Evolutionary conservation across 2,797 vertebrate species (phyloP).

Genomic region (Enteromius thamalakanensis): DNA sequence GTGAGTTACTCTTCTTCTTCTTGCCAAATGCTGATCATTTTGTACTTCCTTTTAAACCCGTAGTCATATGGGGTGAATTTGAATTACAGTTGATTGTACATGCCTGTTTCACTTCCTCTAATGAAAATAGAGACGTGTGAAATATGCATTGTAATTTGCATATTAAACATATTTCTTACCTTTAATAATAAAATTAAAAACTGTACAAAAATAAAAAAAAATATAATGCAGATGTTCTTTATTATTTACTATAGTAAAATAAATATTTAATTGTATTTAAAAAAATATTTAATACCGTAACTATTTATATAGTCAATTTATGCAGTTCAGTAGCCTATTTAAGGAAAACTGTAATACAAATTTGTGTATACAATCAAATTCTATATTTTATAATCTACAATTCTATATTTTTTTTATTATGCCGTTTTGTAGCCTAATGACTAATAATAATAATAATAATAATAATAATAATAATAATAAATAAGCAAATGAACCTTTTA

Average conservation of each 20-base stretch:
- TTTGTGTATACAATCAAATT: background rate
- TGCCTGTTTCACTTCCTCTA: conserved; percentile 26
- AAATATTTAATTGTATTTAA: background rate
- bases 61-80: background rate
- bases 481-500: background rate
- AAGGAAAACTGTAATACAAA: background rate
- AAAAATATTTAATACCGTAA: background rate
- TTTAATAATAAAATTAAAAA: background rate
- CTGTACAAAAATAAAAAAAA: too few relatives aligned
- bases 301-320: background rate
- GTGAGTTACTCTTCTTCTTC: conserved; percentile 73
- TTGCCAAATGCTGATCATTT: background rate
- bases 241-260: background rate
- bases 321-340: background rate
- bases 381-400: too few relatives aligned
- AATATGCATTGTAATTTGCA: conserved; percentile 6
- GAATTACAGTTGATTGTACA: background rate
- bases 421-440: background rate
- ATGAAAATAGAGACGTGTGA: background rate
- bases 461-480: too few relatives aligned
- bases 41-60: background rate
- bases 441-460: background rate
- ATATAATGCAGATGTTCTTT: background rate
- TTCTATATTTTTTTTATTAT: too few relatives aligned
- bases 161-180: background rate